Base-by-base conservation (phyloP, 2,797 vertebrate species). In the Characodon lateralis region DNA sequence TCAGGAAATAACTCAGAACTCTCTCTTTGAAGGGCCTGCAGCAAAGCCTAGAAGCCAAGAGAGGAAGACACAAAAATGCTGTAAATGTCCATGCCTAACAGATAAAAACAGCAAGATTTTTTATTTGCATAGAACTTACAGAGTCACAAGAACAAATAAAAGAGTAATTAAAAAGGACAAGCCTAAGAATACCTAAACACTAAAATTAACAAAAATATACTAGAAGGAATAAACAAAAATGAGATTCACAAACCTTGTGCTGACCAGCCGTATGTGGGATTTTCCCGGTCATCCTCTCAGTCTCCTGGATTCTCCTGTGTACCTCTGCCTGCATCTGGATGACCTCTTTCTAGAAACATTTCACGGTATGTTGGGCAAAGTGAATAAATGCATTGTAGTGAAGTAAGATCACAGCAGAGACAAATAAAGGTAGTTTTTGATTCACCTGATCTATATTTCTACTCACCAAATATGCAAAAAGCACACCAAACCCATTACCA, bases 21-120 rank as follows among this genome's bases (percentile, higher is more conserved):
- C 80, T 96, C 94, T 26, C 59, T 79, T 75, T 93, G 83, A 6
- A 96, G 78, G 71, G 89, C 91, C 76, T 96, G 94, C 41, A 93
- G 72, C 39, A 89, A 84, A 51, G 87, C 89, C 95, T 96, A 76
- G 2, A 26, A 35, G 9, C 16, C 46, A 2, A 71, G 2, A 63
- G 22, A 58, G 35, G 72, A 18, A 2, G 66, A 12, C n/a, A 48
- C 5, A 43, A 8, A 12, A n/a, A 68, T 69, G 14, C 56, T 16
- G 26, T 75, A 18, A 46, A 69, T 48, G 41, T 46, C 41, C 26
- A 26, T 48, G 24, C 28, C n/a, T 28, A 26, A 59, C 16, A 48
- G 48, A 46, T 70, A 48, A 58, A 53, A 51, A 35, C 3, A 35
- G 35, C 35, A 3, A 35, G 35, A 35, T 35, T 35, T 35, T 4